Base-by-base conservation (phyloP, 1,140 invertebrate genomes). In the Aporrectodea caliginosa region DNA sequence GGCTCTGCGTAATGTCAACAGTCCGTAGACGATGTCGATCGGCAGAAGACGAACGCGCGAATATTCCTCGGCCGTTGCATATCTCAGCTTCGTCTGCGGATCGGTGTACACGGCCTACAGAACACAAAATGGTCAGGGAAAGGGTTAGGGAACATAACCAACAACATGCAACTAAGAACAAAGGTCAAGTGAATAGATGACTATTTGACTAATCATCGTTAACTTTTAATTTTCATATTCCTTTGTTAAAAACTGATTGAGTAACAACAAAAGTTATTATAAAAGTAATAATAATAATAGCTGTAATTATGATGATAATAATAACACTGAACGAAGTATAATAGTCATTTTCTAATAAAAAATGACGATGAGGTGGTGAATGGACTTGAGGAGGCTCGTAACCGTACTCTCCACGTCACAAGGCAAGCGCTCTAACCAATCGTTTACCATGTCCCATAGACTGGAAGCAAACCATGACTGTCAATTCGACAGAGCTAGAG, bases 81-180 rank as follows among this genome's bases (percentile, higher is more conserved):
- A 76, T 29, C 75, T 35, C 33, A 76, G 35, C 35, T 76, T 76
- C 1, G 75, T 43, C 32, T 76, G 75, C 29, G 75, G 75, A n/a
- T 76, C 75, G 16, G 75, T 76, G 75, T 76, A 76, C 16, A 68
- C 6, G 2, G 75, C 75, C 75, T 76, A 35, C 12, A 76, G 43
- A 31, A n/a, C 2, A 35, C 43, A 1, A 1, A 16, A 35, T 31
- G 75, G 16, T 0, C 1, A 30, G 1, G 0, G 16, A 35, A 1
- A 68, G n/a, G 22, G 33, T 0, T 2, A 16, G 6, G 22, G 22
- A 58, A 58, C n/a, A 22, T 58, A 58, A 6, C 22, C 22, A 12
- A 58, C 43, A 58, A 58, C 22, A 58, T 58, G 22, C 6, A 58
- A 22, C 43, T 58, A 58, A 58, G 6, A 58, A 58, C 43, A 58